phyloP scores from a whole-genome alignment of 2,113 vertebrate species.

The Mesocricetus auratus region DNA sequence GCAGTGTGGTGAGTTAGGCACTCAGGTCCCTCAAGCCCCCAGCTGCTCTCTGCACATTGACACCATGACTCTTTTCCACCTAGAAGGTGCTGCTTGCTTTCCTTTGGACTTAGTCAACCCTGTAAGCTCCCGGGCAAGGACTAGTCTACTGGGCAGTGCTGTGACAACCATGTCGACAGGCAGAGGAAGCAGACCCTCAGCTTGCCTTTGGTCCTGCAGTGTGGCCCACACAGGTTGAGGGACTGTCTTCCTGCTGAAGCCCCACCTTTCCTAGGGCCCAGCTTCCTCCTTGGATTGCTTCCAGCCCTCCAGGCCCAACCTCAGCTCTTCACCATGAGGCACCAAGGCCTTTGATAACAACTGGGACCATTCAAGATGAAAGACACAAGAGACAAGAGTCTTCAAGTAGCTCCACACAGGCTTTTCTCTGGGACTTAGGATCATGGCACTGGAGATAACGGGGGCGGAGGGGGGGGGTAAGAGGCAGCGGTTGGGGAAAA shows the following conservation, averaged over 20 bases:
- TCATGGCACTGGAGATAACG: neutral
- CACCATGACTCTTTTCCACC: neutral
- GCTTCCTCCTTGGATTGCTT: slow-evolving; percentile 21
- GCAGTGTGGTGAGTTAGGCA: neutral
- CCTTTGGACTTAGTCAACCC: neutral
- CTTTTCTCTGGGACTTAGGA: neutral
- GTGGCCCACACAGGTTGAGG: neutral
- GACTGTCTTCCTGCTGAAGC: neutral
- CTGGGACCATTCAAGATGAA: neutral
- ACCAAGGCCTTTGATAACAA: neutral
- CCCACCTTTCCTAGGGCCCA: neutral
- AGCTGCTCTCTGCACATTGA: accelerated
- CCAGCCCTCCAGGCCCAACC: neutral
- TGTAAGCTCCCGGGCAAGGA: neutral
- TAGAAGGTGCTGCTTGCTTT: neutral
- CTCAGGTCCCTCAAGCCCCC: neutral
- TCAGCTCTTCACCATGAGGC: neutral
- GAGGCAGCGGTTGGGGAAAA: neutral
- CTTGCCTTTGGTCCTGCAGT: neutral
- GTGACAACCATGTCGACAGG: no score
- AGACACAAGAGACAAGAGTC: neutral
- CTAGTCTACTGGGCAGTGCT: neutral
- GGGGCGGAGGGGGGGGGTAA: no score
- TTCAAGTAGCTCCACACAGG: neutral
- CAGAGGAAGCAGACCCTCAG: accelerated